phyloP scores from a whole-genome alignment of 2,888 invertebrate species.

The Oscheius sp. region DNA sequence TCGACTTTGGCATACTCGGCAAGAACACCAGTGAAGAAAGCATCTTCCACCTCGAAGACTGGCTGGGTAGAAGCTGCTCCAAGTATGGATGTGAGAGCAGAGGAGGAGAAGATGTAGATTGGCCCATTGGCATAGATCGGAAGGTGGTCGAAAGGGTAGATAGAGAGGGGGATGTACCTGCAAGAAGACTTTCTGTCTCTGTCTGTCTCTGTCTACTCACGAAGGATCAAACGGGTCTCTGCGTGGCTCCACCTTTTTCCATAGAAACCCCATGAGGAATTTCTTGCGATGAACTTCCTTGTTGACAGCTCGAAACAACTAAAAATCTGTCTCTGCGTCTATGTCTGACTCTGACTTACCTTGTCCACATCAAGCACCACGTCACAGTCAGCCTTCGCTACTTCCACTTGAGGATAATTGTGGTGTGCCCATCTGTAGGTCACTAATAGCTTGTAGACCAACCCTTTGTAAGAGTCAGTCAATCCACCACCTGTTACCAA shows the following conservation, averaged over 20 bases:
- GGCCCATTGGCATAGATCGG: conserved; percentile 11
- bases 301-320: conserved; percentile 15
- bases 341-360: background rate
- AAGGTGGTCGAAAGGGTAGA: background rate
- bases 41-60: conserved; percentile 20
- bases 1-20: background rate
- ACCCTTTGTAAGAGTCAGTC: conserved; percentile 10
- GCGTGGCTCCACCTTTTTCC: background rate
- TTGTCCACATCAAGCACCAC: conserved; percentile 11
- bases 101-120: conserved; percentile 1
- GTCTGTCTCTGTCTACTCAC: no score
- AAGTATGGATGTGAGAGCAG: conserved; percentile 4
- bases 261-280: conserved; percentile 3
- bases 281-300: background rate
- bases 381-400: conserved; percentile 9
- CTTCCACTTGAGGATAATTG: conserved; percentile 1
- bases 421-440: conserved; percentile 1
- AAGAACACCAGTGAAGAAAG: conserved; percentile 10
- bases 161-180: conserved; percentile 5
- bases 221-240: conserved; percentile 6
- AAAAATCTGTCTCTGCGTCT: background rate
- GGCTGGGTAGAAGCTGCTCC: background rate
- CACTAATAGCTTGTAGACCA: conserved; percentile 4
- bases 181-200: no score
- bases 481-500: background rate